Conservation (phyloP, 2,113 vertebrate species). For the Regulus satrapa region DNA sequence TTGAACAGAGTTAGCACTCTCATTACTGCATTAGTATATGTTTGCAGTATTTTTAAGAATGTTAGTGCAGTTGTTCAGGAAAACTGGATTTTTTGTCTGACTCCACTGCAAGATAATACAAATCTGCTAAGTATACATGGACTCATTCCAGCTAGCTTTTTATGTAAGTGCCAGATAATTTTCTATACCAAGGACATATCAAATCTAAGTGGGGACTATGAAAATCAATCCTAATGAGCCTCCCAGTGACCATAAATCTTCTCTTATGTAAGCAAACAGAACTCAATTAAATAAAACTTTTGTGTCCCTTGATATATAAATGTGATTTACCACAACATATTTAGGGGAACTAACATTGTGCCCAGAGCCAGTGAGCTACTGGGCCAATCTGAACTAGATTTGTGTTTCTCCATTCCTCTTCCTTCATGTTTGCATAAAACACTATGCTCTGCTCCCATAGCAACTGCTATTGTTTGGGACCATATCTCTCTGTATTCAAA, state of each 20-base stretch:
- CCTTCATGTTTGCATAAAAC: not conserved
- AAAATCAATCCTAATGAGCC: constrained; percentile 64
- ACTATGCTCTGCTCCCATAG: not conserved
- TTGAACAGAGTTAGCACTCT: not conserved
- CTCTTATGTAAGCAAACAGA: constrained; percentile 52
- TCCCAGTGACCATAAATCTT: constrained; percentile 25
- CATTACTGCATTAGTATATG: not conserved
- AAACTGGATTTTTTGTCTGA: not conserved
- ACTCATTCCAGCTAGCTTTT: constrained; percentile 25
- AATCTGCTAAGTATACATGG: constrained; percentile 5
- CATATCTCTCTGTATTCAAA: not conserved
- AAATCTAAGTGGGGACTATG: constrained; percentile 15
- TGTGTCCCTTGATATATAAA: not conserved
- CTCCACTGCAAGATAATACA: not conserved
- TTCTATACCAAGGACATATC: constrained; percentile 9
- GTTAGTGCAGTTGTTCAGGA: not conserved
- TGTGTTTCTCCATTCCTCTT: not conserved
- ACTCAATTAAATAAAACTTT: constrained; percentile 48
- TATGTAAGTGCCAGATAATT: not conserved
- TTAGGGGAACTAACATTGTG: not conserved
- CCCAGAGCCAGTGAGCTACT: not conserved
- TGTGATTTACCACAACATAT: constrained; percentile 6
- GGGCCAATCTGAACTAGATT: not conserved
- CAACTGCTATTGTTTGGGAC: constrained; percentile 10
- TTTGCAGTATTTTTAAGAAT: not conserved